Percentiles rank a stretch among this genome's conserved stretches.
Evolutionary conservation across 2,888 invertebrate genomes (phyloP).

Genomic region (Gerris lacustris): DNA sequence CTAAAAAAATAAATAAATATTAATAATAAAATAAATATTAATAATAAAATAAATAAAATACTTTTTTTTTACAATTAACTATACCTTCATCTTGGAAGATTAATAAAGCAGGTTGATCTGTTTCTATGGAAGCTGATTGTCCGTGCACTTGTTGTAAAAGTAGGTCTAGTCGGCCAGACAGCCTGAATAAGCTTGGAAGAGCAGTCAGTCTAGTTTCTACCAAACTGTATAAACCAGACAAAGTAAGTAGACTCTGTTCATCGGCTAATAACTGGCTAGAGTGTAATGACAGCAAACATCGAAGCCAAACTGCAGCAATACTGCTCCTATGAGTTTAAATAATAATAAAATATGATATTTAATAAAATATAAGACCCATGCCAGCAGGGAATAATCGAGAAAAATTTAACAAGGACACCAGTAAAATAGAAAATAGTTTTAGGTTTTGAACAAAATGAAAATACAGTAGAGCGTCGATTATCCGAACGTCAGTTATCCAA

Average conservation of each 20-base stretch:
- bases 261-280: constrained; percentile 50
- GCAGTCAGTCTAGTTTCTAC: constrained; percentile 45
- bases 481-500: no score
- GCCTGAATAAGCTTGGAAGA: constrained; percentile 43
- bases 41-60: no score
- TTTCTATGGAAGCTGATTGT: constrained; percentile 35
- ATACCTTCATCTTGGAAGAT: constrained; percentile 43
- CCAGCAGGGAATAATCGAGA: constrained; percentile 6
- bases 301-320: constrained; percentile 47
- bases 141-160: constrained; percentile 44
- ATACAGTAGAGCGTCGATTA: no score
- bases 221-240: constrained; percentile 45
- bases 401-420: background rate
- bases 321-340: constrained; percentile 38
- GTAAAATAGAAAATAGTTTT: no score
- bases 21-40: no score
- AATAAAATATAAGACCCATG: background rate
- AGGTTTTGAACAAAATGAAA: no score
- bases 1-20: no score
- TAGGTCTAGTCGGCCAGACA: constrained; percentile 50
- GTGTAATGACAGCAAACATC: constrained; percentile 45
- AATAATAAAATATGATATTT: background rate
- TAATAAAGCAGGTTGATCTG: constrained; percentile 39
- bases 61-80: no score
- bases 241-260: constrained; percentile 45